Evolutionary conservation across 1,140 invertebrate species (phyloP).

Genomic region (Anastrepha ludens): DNA sequence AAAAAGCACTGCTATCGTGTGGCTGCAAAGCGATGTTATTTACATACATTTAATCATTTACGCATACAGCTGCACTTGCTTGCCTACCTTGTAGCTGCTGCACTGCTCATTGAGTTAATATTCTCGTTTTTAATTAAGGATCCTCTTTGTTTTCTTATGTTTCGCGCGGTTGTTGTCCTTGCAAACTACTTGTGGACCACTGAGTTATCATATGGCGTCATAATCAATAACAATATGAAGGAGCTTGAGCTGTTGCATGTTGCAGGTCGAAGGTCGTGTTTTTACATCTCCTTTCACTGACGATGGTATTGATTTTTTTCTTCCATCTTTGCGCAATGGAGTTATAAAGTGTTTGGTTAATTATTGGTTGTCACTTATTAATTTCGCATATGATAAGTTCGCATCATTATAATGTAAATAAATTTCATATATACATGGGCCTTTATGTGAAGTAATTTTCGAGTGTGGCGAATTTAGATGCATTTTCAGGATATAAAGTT

Average conservation of each 20-base stretch:
- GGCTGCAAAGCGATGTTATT: not conserved
- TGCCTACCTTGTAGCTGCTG: not conserved
- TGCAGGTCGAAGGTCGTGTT: not conserved
- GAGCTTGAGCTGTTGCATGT: conserved; percentile 3
- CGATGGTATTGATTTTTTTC: not conserved
- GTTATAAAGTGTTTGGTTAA: conserved; percentile 41
- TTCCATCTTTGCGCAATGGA: not conserved
- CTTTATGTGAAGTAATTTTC: too few species aligned
- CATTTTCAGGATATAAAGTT: too few species aligned
- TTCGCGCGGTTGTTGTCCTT: not conserved
- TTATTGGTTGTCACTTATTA: conserved; percentile 45
- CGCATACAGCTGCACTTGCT: not conserved
- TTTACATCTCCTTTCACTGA: not conserved
- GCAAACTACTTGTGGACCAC: not conserved
- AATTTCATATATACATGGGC: not conserved
- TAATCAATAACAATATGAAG: not conserved
- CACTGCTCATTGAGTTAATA: conserved; percentile 24
- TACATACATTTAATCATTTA: not conserved
- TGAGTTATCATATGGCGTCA: not conserved
- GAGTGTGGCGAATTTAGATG: too few species aligned
- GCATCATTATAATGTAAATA: not conserved
- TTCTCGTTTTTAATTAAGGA: conserved; percentile 44
- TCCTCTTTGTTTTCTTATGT: not conserved
- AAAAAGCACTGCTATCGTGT: not conserved
- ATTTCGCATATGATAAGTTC: conserved; percentile 19